Evolutionary conservation across 2,888 invertebrate species (phyloP).

Genomic region (Ophion ventricosus): DNA sequence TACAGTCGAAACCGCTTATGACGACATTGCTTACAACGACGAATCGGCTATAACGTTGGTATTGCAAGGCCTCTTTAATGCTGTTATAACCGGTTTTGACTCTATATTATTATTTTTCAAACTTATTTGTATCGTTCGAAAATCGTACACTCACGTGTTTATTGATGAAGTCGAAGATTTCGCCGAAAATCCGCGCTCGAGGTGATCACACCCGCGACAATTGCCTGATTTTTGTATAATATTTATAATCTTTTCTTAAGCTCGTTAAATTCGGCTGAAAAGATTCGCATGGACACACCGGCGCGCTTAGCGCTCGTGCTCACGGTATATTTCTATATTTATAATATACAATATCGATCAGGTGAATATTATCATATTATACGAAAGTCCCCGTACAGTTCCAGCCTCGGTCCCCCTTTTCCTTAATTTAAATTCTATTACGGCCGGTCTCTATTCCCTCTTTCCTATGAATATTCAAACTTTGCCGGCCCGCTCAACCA

Average conservation of each 20-base stretch:
- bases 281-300: background rate
- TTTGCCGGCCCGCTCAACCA: slow-evolving; percentile 70
- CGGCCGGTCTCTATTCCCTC: slow-evolving; percentile 83
- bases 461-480: slow-evolving; percentile 83
- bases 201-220: background rate
- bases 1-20: no score
- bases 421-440: slow-evolving; percentile 83
- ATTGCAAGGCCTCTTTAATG: no score
- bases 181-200: background rate
- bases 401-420: slow-evolving; percentile 70
- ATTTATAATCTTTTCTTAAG: slow-evolving; percentile 1
- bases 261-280: slow-evolving; percentile 17
- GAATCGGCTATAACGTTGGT: no score
- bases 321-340: background rate
- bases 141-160: no score
- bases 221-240: slow-evolving; percentile 4
- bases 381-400: slow-evolving; percentile 78
- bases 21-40: no score
- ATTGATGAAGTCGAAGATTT: background rate
- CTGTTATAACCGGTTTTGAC: no score
- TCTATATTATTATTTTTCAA: no score
- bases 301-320: background rate
- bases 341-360: slow-evolving; percentile 75
- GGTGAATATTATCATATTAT: slow-evolving; percentile 77
- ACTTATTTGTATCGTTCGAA: no score